These are phyloP conservation scores for Isotomurus palustris DNA, from an alignment of 2,888 invertebrate genomes.

Conservation along the genomic window DNA sequence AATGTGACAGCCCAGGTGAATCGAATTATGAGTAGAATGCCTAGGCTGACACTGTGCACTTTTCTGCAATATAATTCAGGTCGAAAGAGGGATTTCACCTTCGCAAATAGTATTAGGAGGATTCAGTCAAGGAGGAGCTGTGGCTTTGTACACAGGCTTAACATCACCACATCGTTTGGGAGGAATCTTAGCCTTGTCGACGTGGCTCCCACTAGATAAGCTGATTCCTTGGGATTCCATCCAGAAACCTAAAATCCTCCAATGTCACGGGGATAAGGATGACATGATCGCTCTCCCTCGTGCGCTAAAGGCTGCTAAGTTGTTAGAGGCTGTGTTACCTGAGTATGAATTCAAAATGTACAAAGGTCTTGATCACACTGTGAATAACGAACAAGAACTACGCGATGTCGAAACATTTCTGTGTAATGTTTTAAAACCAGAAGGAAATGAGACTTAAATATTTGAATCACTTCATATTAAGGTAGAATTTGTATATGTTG, in stretches of 20 bases:
- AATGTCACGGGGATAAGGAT: constrained; percentile 82
- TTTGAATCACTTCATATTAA: neutral
- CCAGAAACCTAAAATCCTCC: constrained; percentile 27
- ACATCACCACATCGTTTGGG: constrained; percentile 76
- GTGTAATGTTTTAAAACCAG: no score
- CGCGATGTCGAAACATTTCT: constrained; percentile 30
- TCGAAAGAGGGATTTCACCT: constrained; percentile 74
- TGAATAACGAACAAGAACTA: constrained; percentile 65
- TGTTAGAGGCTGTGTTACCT: constrained; percentile 74
- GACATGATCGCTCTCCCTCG: constrained; percentile 88
- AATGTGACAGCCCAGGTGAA: no score
- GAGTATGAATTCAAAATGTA: constrained; percentile 79
- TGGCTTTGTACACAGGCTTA: constrained; percentile 89
- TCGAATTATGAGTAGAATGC: no score
- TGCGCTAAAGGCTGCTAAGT: constrained; percentile 87
- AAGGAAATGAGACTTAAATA: no score
- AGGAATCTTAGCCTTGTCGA: constrained; percentile 83
- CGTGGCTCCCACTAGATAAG: constrained; percentile 89
- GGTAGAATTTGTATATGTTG: neutral
- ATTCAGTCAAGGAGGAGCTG: constrained; percentile 94
- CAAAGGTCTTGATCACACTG: constrained; percentile 78
- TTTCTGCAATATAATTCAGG: constrained; percentile 14
- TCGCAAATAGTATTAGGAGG: constrained; percentile 85
- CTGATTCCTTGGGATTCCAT: constrained; percentile 60
- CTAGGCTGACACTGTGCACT: no score